Evolutionary conservation across 1,140 invertebrate genomes (phyloP).

Genomic region (Antheraea mylitta): DNA sequence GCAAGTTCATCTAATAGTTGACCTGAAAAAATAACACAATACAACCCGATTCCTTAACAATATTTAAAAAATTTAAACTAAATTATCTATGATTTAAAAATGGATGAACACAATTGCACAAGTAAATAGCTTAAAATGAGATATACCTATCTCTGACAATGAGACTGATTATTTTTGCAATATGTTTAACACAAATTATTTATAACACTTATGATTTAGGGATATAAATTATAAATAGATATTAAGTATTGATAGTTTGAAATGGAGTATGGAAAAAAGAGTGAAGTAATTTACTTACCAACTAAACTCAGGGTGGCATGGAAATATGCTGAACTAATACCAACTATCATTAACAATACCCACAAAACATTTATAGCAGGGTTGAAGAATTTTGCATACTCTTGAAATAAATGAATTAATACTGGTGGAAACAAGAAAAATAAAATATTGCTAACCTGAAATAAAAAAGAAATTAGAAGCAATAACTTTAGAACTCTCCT

Average conservation of each 20-base stretch:
- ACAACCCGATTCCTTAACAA: not conserved
- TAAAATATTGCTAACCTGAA: slow-evolving; percentile 88
- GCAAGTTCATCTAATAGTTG: slow-evolving; percentile 89
- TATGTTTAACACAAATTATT: no score
- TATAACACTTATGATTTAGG: no score
- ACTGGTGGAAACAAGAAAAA: slow-evolving; percentile 89
- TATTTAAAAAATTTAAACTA: no score
- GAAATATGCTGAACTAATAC: slow-evolving; percentile 90
- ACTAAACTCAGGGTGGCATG: slow-evolving; percentile 90
- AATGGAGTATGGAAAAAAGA: no score
- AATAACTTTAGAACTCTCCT: no score
- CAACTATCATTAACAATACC: slow-evolving; percentile 87
- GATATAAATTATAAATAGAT: no score
- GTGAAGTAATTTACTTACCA: slow-evolving; percentile 71
- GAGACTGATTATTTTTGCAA: no score
- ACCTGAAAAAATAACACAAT: slow-evolving; percentile 51
- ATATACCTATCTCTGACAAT: no score
- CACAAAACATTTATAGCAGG: slow-evolving; percentile 88
- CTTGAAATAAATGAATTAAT: slow-evolving; percentile 86
- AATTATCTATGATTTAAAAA: no score
- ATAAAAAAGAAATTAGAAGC: slow-evolving; percentile 20
- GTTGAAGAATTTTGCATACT: slow-evolving; percentile 86
- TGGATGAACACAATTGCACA: no score
- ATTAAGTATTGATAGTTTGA: no score
- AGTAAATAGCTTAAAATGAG: no score